A percentile compares a stretch with the other conserved stretches of the same genome.
phyloP scores from a whole-genome alignment of 2,113 vertebrate species.

The Bubalus kerabau region DNA sequence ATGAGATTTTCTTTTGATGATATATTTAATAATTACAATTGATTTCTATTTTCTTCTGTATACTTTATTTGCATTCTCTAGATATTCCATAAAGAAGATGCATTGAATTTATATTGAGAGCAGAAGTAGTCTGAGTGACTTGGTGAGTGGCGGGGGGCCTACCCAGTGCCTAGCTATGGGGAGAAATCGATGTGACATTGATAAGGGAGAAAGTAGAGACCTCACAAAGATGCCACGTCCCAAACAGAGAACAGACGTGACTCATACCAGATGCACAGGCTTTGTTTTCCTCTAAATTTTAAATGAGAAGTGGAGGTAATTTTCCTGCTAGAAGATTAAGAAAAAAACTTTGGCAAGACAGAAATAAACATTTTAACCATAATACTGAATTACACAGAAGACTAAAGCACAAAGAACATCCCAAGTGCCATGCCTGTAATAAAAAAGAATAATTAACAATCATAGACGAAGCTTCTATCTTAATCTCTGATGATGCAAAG shows the following conservation, averaged over 20 bases:
- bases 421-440: neutral
- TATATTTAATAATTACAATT: neutral
- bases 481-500: neutral
- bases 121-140: neutral
- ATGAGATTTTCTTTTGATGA: neutral
- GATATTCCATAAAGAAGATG: neutral
- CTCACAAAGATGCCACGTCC: rapidly evolving
- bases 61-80: neutral
- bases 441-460: constrained; percentile 41
- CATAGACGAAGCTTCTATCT: neutral
- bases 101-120: rapidly evolving
- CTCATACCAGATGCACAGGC: neutral
- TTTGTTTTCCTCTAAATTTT: neutral
- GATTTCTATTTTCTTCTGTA: neutral
- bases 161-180: rapidly evolving
- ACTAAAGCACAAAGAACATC: neutral
- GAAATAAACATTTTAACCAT: neutral
- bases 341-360: neutral
- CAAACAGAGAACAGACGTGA: neutral
- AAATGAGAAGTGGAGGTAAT: neutral
- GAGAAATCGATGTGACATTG: rapidly evolving
- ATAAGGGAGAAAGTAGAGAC: rapidly evolving
- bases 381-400: neutral
- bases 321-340: neutral
- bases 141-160: too few relatives aligned